These are phyloP conservation scores for Trichonephila inaurata DNA, from an alignment of 1,140 invertebrate genomes.

Conservation along the genomic window DNA sequence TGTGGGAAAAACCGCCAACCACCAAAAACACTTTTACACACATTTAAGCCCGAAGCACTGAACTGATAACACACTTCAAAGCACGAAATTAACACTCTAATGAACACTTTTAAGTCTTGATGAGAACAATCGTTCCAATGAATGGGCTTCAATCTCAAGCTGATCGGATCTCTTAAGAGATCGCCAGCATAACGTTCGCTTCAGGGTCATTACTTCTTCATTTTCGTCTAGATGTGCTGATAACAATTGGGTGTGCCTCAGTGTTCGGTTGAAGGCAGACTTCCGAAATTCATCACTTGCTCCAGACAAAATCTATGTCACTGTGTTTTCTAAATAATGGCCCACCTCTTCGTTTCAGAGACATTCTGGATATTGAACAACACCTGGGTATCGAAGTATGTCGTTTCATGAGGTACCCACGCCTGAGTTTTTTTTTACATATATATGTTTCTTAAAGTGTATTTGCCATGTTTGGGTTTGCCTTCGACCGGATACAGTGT, in stretches of 20 bases:
- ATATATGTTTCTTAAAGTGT: not conserved
- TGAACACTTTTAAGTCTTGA: too few species aligned
- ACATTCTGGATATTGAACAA: not conserved
- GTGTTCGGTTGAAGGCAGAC: not conserved
- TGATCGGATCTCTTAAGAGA: not conserved
- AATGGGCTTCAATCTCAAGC: not conserved
- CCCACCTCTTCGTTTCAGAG: conserved; percentile 3
- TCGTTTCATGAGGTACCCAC: not conserved
- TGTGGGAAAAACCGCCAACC: too few species aligned
- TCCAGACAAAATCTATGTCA: conserved; percentile 59
- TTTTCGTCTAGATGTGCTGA: not conserved
- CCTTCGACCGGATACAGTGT: not conserved
- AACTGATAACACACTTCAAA: too few species aligned
- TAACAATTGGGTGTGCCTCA: conserved; percentile 25
- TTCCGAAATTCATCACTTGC: conserved; percentile 38
- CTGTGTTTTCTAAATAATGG: conserved; percentile 42
- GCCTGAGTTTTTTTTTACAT: not conserved
- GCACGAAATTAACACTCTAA: too few species aligned
- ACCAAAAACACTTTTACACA: too few species aligned
- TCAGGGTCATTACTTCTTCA: not conserved
- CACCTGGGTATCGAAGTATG: not conserved
- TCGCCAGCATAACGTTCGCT: not conserved
- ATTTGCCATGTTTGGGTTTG: not conserved
- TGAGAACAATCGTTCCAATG: not conserved
- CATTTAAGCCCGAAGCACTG: too few species aligned